phyloP scores from a whole-genome alignment of 2,888 invertebrate genomes.

The Tetheella fluctuosa region DNA sequence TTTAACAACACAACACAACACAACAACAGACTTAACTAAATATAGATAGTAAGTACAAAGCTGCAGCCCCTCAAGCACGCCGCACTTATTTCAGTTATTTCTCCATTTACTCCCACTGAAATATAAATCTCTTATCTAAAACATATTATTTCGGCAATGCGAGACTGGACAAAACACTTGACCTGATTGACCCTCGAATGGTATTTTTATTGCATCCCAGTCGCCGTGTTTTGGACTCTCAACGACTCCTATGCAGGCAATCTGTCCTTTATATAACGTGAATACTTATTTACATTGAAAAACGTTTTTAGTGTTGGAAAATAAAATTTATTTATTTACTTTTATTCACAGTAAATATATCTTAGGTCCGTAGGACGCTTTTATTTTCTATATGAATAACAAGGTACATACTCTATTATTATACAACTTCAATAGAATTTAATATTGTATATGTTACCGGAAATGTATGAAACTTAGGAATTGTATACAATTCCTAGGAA shows the following conservation, averaged over 20 bases:
- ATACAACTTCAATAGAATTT: not conserved
- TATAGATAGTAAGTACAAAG: no score
- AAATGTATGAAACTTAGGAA: no score
- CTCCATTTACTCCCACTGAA: constrained; percentile 53
- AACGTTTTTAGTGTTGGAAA: constrained; percentile 38
- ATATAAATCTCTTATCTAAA: constrained; percentile 64
- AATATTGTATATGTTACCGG: not conserved
- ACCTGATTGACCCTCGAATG: constrained; percentile 73
- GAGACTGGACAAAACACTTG: constrained; percentile 68
- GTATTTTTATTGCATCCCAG: constrained; percentile 73
- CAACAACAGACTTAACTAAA: no score
- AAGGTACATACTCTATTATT: not conserved
- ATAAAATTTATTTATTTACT: not conserved
- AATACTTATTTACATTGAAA: constrained; percentile 47
- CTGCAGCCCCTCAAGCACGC: constrained; percentile 13
- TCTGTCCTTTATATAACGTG: constrained; percentile 43
- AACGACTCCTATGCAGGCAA: constrained; percentile 46
- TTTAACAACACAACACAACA: no score
- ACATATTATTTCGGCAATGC: constrained; percentile 63
- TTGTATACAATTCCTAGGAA: no score
- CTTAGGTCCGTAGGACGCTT: not conserved
- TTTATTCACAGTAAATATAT: not conserved
- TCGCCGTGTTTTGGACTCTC: constrained; percentile 48
- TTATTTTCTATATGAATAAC: no score
- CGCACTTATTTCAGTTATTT: constrained; percentile 62